Base-by-base conservation (phyloP, 2,888 invertebrate genomes). In the Toxonevra muliebris region DNA sequence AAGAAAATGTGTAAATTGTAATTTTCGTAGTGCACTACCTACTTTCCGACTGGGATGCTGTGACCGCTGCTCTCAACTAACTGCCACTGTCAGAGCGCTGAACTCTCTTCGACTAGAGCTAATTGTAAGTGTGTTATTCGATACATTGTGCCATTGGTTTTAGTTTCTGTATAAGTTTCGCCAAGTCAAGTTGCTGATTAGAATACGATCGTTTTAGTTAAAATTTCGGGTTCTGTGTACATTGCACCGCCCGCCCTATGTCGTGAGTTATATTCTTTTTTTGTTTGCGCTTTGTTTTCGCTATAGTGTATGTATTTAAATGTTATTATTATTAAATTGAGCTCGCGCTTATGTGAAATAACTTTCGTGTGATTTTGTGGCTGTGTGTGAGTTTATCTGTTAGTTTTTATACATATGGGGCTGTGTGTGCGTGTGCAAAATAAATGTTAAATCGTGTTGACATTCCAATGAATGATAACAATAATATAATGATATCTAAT, bases 141-240 rank as follows among this genome's bases (percentile, higher is more conserved):
- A 48, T 15, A 48, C 12, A 15, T n/a, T 48, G 2, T 48, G 48
- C 48, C 48, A 48, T 15, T 8, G 65, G 75, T 75, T 81, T 82
- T 75, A 82, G 82, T 81, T 82, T 79, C 76, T 78, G 77, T 71
- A 80, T 76, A 77, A 79, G 80, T 80, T 80, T 79, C 79, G 79
- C 74, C 77, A 80, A 80, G 71, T 72, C 63, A 69, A 73, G 74
- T 74, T 70, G 73, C 66, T 53, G 53, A 59, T 59, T 43, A 43
- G 8, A 59, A 17, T 59, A 17, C 43, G 13, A 41, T 59, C 59
- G 15, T 42, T 59, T 59, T 43, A 43, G 20, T 59, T 11, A 7
- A 43, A 43, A 15, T 42, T 59, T 53, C 17, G 15, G 19, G 53
- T 7, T 53, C 5, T 19, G 19, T 53, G 53, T 53, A 19, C 53